Evolutionary conservation across 1,140 invertebrate species (phyloP).

Genomic region (Aphaenogaster ashmeadi): DNA sequence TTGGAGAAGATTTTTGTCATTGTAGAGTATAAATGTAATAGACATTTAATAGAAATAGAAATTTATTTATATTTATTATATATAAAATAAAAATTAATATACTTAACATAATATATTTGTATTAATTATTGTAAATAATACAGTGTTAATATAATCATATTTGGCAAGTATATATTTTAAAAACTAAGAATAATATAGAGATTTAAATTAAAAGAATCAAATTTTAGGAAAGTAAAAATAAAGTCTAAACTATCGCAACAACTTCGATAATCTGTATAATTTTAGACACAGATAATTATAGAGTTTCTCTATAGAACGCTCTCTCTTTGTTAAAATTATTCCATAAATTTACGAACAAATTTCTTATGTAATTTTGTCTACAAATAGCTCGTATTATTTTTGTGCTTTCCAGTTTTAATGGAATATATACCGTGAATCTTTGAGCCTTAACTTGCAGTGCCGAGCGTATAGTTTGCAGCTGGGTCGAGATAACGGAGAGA

Average conservation of each 20-base stretch:
- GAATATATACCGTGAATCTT: slow-evolving; percentile 90
- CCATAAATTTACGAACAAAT: not conserved
- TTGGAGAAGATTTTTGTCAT: slow-evolving; percentile 63
- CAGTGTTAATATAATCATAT: not conserved
- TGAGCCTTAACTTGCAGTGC: slow-evolving; percentile 92
- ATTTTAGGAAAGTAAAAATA: not conserved
- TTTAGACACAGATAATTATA: not conserved
- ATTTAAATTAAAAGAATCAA: slow-evolving; percentile 11
- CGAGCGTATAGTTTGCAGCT: slow-evolving; percentile 95
- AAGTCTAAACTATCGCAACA: not conserved
- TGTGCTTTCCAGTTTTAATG: not conserved
- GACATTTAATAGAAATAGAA: not conserved
- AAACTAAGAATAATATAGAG: not conserved
- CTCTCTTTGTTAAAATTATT: not conserved
- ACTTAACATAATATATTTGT: not conserved
- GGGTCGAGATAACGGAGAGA: slow-evolving; percentile 96
- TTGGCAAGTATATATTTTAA: not conserved
- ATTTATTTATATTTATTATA: slow-evolving; percentile 19
- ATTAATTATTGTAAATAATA: not conserved
- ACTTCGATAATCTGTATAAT: not conserved
- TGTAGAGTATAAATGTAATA: not conserved
- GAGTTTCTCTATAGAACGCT: not conserved
- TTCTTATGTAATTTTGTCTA: not conserved
- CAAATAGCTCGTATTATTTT: not conserved
- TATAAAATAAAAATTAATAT: slow-evolving; percentile 3